Evolutionary conservation across 2,113 vertebrate genomes (phyloP).

Genomic region (Tringa solitaria): DNA sequence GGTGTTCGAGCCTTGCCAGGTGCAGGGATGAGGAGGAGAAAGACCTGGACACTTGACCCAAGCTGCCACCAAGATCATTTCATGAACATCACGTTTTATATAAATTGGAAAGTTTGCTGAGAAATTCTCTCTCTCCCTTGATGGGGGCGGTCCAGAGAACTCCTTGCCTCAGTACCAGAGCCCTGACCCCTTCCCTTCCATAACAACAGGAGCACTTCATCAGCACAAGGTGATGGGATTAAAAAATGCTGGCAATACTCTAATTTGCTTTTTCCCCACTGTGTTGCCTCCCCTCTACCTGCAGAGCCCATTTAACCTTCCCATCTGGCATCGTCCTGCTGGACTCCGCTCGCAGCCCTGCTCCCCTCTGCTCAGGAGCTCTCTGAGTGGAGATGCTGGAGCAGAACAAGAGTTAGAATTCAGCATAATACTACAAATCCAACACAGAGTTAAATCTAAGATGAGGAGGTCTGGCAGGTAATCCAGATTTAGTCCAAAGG

Average conservation of each 20-base stretch:
- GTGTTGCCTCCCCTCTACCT: not conserved
- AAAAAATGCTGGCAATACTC: not conserved
- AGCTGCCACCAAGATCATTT: not conserved
- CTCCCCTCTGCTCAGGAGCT: accelerated
- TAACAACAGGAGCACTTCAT: not conserved
- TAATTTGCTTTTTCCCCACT: accelerated
- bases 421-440: not conserved
- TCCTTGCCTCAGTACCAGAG: not conserved
- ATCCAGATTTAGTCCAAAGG: not conserved
- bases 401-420: not conserved
- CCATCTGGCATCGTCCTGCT: accelerated
- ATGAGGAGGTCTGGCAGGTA: not conserved
- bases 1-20: not conserved
- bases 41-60: not conserved
- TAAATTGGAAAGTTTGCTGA: not conserved
- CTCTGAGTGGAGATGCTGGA: not conserved
- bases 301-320: not conserved
- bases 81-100: not conserved
- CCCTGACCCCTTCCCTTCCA: not conserved
- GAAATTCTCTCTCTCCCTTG: not conserved
- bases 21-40: not conserved
- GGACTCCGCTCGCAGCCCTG: not conserved
- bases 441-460: not conserved
- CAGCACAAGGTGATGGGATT: accelerated
- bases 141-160: not conserved